phyloP scores from a whole-genome alignment of 2,888 invertebrate species.

The Lasiommata megera region DNA sequence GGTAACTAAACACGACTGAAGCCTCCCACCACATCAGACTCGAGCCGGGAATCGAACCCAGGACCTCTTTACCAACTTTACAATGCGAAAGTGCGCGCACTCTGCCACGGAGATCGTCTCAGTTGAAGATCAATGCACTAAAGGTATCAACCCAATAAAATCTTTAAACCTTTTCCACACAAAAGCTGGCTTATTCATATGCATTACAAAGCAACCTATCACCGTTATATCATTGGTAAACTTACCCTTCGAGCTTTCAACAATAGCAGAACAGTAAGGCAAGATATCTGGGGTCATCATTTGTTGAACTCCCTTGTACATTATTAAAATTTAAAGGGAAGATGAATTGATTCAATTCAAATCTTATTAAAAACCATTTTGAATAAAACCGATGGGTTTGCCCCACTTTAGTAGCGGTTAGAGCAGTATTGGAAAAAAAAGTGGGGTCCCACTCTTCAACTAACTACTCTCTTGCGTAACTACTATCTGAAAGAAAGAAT shows the following conservation, averaged over 20 bases:
- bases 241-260: slow-evolving; percentile 13
- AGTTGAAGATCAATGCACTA: too few species aligned
- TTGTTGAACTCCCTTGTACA: slow-evolving; percentile 8
- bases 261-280: slow-evolving; percentile 4
- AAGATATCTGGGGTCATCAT: slow-evolving; percentile 9
- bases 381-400: background rate
- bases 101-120: too few species aligned
- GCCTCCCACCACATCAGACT: too few species aligned
- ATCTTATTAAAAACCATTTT: slow-evolving; percentile 8
- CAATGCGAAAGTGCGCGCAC: too few species aligned
- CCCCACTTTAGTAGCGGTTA: slow-evolving; percentile 4
- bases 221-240: background rate
- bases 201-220: background rate
- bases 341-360: slow-evolving; percentile 1
- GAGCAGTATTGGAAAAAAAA: background rate
- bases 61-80: too few species aligned
- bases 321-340: background rate
- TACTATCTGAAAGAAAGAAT: too few species aligned
- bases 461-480: too few species aligned
- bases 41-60: too few species aligned
- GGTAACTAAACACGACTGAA: too few species aligned
- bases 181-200: slow-evolving; percentile 1
- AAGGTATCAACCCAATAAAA: background rate
- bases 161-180: background rate
- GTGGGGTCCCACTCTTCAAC: too few species aligned